phyloP scores from a whole-genome alignment of 2,888 invertebrate species.

The Heliconius ethilla region DNA sequence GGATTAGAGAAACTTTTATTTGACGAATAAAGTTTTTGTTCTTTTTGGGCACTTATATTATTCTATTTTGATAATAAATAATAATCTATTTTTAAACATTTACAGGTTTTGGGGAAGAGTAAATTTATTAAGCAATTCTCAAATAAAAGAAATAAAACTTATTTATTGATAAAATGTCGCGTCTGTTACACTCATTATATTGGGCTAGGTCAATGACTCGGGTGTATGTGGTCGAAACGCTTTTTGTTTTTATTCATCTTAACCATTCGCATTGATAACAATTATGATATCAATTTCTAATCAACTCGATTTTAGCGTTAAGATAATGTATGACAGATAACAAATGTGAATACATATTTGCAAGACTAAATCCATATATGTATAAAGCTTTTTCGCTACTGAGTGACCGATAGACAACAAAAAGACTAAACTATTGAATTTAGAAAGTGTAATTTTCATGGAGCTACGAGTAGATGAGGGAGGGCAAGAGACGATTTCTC shows the following conservation, averaged over 20 bases:
- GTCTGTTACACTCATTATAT: conserved; percentile 46
- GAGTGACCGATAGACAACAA: too few relatives aligned
- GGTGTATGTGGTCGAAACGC: conserved; percentile 52
- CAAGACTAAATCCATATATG: background rate
- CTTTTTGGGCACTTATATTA: background rate
- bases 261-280: conserved; percentile 20
- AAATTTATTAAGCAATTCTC: too few relatives aligned
- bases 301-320: background rate
- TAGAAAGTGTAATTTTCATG: too few relatives aligned
- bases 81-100: too few relatives aligned
- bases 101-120: too few relatives aligned
- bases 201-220: conserved; percentile 64
- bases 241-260: conserved; percentile 36
- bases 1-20: conserved; percentile 1
- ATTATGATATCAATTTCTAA: conserved; percentile 11
- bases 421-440: too few relatives aligned
- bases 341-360: background rate
- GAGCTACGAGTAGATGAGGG: too few relatives aligned
- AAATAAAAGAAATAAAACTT: background rate
- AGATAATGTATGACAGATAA: background rate
- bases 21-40: background rate
- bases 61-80: background rate
- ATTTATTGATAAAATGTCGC: conserved; percentile 29
- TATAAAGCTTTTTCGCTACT: background rate
- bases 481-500: too few relatives aligned